Conservation (phyloP, 1,140 invertebrate species). For the Drosophila chauvacae region DNA sequence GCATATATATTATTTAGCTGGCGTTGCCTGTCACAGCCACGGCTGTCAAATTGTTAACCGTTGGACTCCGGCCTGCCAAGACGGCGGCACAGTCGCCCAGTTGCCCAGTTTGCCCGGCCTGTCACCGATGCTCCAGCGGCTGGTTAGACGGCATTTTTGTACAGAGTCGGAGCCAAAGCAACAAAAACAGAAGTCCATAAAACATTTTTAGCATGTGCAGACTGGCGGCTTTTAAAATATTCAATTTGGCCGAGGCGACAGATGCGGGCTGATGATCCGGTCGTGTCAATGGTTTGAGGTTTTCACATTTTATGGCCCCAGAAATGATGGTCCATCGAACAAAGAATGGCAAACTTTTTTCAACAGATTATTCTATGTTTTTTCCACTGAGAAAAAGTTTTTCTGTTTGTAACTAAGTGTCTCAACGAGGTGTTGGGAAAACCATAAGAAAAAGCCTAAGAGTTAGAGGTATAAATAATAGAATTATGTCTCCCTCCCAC, state of each 20-base stretch:
- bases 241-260: constrained; percentile 38
- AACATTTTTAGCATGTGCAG: constrained; percentile 66
- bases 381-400: neutral
- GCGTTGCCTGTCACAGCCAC: constrained; percentile 48
- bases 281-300: constrained; percentile 48
- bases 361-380: constrained; percentile 7
- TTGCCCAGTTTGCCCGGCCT: constrained; percentile 28
- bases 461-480: too few species aligned
- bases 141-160: constrained; percentile 62
- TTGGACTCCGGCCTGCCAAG: constrained; percentile 35
- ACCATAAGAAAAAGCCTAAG: too few species aligned
- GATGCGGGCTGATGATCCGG: constrained; percentile 49
- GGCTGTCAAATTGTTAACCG: constrained; percentile 61
- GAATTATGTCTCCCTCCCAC: too few species aligned
- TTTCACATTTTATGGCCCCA: constrained; percentile 39
- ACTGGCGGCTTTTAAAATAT: constrained; percentile 62
- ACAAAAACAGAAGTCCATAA: constrained; percentile 60
- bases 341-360: neutral
- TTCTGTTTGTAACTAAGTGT: too few species aligned
- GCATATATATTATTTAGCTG: constrained; percentile 54
- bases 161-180: neutral
- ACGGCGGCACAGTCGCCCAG: constrained; percentile 3
- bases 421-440: neutral
- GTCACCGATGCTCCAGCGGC: constrained; percentile 45
- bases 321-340: constrained; percentile 16